Percentiles rank a stretch among this genome's conserved stretches.
Evolutionary conservation across 2,888 invertebrate genomes (phyloP).

Genomic region (Nomada ruficornis): DNA sequence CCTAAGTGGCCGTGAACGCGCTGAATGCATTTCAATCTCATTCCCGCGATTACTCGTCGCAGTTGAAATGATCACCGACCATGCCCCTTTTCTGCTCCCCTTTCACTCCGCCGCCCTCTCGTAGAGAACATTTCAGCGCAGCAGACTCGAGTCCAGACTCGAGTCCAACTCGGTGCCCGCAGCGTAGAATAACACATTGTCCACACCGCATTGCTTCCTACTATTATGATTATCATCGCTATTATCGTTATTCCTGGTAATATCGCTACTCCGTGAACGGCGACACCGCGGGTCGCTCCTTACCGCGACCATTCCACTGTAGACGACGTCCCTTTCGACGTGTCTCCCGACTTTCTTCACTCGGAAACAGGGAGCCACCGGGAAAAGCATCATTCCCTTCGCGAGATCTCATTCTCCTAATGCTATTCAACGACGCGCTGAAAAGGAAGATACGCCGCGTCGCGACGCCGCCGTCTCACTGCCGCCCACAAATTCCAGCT

Average conservation of each 20-base stretch:
- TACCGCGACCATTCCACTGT: constrained; percentile 15
- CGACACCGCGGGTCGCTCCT: constrained; percentile 19
- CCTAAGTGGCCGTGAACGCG: constrained; percentile 68
- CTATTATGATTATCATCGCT: constrained; percentile 74
- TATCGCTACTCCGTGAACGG: constrained; percentile 45
- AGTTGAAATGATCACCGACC: constrained; percentile 57
- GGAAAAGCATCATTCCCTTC: constrained; percentile 34
- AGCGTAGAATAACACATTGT: constrained; percentile 73
- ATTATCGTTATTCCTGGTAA: constrained; percentile 72
- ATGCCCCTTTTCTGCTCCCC: constrained; percentile 15
- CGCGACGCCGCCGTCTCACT: constrained; percentile 31
- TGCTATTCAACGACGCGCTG: constrained; percentile 40
- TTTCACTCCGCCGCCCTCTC: background rate
- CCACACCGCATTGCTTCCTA: constrained; percentile 66
- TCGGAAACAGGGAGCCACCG: constrained; percentile 24
- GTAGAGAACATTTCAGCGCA: constrained; percentile 16
- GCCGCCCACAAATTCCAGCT: background rate
- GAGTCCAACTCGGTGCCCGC: constrained; percentile 27
- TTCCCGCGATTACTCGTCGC: constrained; percentile 66
- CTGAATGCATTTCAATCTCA: constrained; percentile 73
- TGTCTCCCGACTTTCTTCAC: constrained; percentile 27
- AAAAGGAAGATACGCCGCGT: constrained; percentile 23
- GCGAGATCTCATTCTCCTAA: constrained; percentile 45
- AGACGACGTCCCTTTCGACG: constrained; percentile 9
- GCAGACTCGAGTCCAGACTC: constrained; percentile 23